phyloP scores from a whole-genome alignment of 2,113 vertebrate genomes.

The Proterorhinus semilunaris region DNA sequence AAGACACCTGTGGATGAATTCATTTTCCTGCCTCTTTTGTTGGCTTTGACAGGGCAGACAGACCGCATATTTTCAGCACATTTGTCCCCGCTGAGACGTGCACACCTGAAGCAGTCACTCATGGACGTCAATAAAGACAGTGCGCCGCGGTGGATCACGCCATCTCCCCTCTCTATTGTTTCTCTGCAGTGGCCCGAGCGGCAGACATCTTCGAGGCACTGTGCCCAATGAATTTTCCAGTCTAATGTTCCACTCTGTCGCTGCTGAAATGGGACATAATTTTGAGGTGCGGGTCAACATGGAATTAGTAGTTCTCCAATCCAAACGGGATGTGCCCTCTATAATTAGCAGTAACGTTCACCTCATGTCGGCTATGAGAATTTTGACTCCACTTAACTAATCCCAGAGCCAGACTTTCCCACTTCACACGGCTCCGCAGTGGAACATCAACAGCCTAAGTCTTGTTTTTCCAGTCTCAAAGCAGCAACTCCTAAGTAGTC shows the following conservation, averaged over 20 bases:
- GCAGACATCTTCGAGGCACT: conserved; percentile 28
- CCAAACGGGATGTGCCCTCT: conserved; percentile 45
- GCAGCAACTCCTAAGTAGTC: conserved; percentile 46
- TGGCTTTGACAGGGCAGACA: conserved; percentile 23
- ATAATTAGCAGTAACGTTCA: conserved; percentile 52
- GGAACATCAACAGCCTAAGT: conserved; percentile 39
- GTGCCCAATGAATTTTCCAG: conserved; percentile 59
- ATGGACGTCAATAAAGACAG: conserved; percentile 47
- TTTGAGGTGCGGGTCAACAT: conserved; percentile 53
- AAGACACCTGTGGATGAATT: conserved; percentile 51
- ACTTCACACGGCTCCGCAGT: conserved; percentile 33
- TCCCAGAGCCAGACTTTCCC: conserved; percentile 41
- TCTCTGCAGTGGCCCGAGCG: conserved; percentile 31
- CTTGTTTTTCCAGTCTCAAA: conserved; percentile 38
- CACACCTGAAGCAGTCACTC: conserved; percentile 59
- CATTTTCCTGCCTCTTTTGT: conserved; percentile 33
- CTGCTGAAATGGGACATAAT: conserved; percentile 56
- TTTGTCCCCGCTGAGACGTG: conserved; percentile 46
- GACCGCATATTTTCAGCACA: conserved; percentile 45
- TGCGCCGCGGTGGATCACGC: conserved; percentile 16
- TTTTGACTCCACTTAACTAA: conserved; percentile 33
- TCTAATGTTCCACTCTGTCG: conserved; percentile 60
- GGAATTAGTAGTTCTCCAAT: conserved; percentile 53
- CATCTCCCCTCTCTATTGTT: conserved; percentile 47
- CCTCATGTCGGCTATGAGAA: conserved; percentile 23